A percentile compares a stretch with the other conserved stretches of the same genome.
These are phyloP conservation scores for Halyomorpha halys DNA, from an alignment of 1,140 invertebrate species.

Conservation along the genomic window DNA sequence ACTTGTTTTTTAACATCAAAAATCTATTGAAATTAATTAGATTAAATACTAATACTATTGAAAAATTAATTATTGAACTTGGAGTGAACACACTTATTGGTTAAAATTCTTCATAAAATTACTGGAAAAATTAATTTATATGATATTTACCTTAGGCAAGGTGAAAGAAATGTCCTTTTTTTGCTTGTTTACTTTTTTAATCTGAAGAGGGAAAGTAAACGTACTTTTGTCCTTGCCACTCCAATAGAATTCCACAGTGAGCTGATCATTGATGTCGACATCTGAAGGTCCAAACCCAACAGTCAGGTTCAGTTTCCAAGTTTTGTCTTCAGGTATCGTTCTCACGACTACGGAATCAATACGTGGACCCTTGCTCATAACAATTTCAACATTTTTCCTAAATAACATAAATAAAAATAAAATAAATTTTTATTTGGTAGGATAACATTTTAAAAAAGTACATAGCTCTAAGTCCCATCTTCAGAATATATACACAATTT, in stretches of 20 bases:
- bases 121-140: too few species aligned
- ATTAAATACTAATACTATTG: too few species aligned
- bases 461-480: too few species aligned
- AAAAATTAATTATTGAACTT: too few species aligned
- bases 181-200: too few species aligned
- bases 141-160: too few species aligned
- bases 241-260: not conserved
- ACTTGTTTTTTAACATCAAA: too few species aligned
- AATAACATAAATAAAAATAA: not conserved
- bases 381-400: not conserved
- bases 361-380: conserved; percentile 40
- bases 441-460: conserved; percentile 2
- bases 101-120: too few species aligned
- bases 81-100: too few species aligned
- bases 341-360: conserved; percentile 40
- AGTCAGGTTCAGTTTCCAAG: conserved; percentile 34
- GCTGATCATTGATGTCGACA: not conserved
- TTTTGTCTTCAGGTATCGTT: conserved; percentile 41
- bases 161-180: too few species aligned
- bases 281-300: conserved; percentile 19
- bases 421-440: not conserved
- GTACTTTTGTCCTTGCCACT: not conserved
- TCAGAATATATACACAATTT: too few species aligned
- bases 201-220: conserved; percentile 18
- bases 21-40: too few species aligned